A percentile compares a stretch with the other conserved stretches of the same genome.
phyloP scores from a whole-genome alignment of 2,888 invertebrate genomes.

The Blastobasis lacticolella region DNA sequence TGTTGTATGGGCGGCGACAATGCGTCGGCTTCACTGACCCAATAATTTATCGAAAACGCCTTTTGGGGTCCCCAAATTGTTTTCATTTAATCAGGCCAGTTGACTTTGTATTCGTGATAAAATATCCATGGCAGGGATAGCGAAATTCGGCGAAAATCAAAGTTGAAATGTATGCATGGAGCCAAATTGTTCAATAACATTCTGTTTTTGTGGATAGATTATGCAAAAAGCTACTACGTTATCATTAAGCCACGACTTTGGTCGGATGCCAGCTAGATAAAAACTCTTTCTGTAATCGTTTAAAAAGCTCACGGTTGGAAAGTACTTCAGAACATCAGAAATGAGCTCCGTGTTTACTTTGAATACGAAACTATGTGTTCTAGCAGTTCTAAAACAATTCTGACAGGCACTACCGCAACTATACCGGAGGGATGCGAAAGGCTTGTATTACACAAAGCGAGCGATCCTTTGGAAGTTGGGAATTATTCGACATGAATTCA shows the following conservation, averaged over 20 bases:
- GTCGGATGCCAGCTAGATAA: too few relatives aligned
- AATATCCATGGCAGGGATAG: too few relatives aligned
- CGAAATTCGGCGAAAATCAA: too few relatives aligned
- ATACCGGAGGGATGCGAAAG: slow-evolving; percentile 14
- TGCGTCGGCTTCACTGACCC: too few relatives aligned
- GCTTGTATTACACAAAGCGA: slow-evolving; percentile 2
- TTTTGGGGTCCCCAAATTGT: not conserved
- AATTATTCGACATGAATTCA: not conserved
- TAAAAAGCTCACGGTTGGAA: too few relatives aligned
- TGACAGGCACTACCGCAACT: slow-evolving; percentile 22
- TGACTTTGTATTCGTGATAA: not conserved
- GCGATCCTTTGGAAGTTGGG: not conserved
- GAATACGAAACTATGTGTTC: slow-evolving; percentile 29
- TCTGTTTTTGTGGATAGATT: too few relatives aligned
- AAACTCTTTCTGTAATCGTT: too few relatives aligned
- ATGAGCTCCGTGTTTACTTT: slow-evolving; percentile 24
- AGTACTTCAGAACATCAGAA: slow-evolving; percentile 8
- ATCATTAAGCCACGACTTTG: too few relatives aligned
- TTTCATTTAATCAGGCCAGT: not conserved
- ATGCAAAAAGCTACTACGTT: too few relatives aligned
- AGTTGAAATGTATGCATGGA: too few relatives aligned
- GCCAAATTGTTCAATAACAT: too few relatives aligned
- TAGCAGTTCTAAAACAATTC: slow-evolving; percentile 23
- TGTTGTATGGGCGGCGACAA: too few relatives aligned
- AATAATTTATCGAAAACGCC: not conserved